Base-by-base conservation (phyloP, 2,113 vertebrate genomes). In the Myodes glareolus region DNA sequence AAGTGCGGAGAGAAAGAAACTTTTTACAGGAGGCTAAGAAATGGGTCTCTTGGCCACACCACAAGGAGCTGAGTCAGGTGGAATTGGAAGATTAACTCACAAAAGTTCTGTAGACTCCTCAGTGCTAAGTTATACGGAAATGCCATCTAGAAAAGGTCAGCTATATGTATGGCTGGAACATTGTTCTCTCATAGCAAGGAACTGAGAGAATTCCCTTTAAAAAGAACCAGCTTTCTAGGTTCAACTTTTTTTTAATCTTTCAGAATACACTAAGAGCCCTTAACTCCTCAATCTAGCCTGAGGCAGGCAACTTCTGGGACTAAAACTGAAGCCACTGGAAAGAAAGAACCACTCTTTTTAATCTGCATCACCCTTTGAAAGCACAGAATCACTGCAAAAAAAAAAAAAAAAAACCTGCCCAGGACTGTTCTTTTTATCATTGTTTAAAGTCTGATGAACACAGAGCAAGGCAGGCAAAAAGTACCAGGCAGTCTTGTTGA, bases 11-110 rank as follows among this genome's bases (percentile, higher is more conserved):
- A 90, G 84, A 93, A 94, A 95, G 76, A 92, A 94, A 75, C 89
- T 92, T 95, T 96, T 96, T 96, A 94, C 50, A 72, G 78, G 36
- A 92, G 52, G 68, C 86, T 93, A 96, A 96, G 87, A 95, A 96
- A 42, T 55, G 68, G 84, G 68, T 94, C 72, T 97, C 77, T 81
- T 91, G 86, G 88, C 84, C 76, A 67, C 10, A 61, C 65, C 61
- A 2, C 31, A 42, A 88, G 58, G 87, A 52, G 45, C 50, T 68
- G 63, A 52, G 6, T 31, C 17, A 17, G 1, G 23, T 52, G 13
- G 85, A 82, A 6, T 10, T 92, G 73, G 78, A 85, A 92, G 42
- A 88, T 73, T 65, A 91, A 92, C 52, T 93, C 92, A 77, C 1
- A 61, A 42, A n/a, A 91, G 61, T 42, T 91, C 25, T 65, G 36